Conservation (phyloP, 2,113 vertebrate genomes). For the Recurvirostra avosetta region DNA sequence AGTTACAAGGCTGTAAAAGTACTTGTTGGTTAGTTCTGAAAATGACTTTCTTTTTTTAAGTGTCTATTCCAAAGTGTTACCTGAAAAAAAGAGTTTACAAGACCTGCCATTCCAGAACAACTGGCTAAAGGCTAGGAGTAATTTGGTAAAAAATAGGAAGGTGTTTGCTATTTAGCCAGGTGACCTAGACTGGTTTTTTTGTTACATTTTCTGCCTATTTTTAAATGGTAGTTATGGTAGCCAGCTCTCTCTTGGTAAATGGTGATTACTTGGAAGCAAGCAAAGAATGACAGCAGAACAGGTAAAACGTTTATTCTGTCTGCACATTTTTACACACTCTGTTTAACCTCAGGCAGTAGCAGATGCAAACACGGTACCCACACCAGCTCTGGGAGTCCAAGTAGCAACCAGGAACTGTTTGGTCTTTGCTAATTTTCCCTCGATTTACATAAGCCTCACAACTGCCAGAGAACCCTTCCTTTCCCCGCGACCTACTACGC, state of each 20-base stretch:
- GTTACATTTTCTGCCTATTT: background rate
- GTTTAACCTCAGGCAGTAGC: background rate
- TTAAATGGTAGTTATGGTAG: background rate
- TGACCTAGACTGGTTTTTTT: background rate
- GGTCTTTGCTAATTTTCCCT: background rate
- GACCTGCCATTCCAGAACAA: background rate
- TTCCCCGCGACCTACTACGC: background rate
- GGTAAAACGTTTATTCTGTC: background rate
- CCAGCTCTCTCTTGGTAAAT: background rate
- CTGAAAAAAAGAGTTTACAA: background rate
- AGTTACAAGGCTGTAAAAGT: background rate
- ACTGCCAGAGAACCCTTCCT: background rate
- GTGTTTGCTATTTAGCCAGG: background rate
- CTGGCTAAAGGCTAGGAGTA: background rate
- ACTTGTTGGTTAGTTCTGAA: background rate
- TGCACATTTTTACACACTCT: background rate
- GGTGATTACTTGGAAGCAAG: background rate
- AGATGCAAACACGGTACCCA: background rate
- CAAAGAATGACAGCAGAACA: background rate
- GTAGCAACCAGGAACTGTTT: background rate
- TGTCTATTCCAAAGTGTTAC: background rate
- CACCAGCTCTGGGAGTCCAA: background rate
- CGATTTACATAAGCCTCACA: background rate
- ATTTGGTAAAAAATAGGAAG: background rate
- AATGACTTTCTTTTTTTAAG: background rate